phyloP scores from a whole-genome alignment of 2,888 invertebrate genomes.

The Chamaedrilus cognettii region DNA sequence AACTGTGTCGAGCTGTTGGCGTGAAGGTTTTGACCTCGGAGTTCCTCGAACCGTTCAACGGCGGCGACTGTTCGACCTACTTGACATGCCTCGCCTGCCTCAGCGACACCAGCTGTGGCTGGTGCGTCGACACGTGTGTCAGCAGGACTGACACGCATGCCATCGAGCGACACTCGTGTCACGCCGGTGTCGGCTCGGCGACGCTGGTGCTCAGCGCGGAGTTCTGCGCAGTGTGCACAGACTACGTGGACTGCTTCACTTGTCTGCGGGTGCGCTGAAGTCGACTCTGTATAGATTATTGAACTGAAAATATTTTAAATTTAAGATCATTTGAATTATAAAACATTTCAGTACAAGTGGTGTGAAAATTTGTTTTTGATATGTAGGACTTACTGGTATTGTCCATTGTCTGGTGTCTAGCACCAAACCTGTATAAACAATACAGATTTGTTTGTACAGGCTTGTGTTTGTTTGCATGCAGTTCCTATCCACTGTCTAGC shows the following conservation, averaged over 20 bases:
- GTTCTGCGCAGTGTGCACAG: slow-evolving; percentile 84
- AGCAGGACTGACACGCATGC: slow-evolving; percentile 1
- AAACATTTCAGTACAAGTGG: no score
- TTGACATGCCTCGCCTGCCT: slow-evolving; percentile 87
- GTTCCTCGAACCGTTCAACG: slow-evolving; percentile 78
- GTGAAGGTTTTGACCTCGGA: slow-evolving; percentile 48
- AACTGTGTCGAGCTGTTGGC: no score
- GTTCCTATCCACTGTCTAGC: no score
- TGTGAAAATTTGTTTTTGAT: no score
- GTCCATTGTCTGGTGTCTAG: no score
- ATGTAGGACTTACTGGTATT: no score
- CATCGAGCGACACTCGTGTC: slow-evolving; percentile 25
- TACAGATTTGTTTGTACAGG: no score
- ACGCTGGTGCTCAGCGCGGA: slow-evolving; percentile 45
- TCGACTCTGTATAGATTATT: no score
- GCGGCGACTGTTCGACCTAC: slow-evolving; percentile 54
- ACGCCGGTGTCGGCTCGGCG: neutral
- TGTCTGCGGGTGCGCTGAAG: slow-evolving; percentile 20
- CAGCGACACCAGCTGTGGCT: slow-evolving; percentile 86
- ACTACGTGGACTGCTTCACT: slow-evolving; percentile 83
- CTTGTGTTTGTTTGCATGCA: no score
- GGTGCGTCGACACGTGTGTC: slow-evolving; percentile 67
- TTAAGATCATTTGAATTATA: no score
- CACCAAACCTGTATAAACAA: no score
- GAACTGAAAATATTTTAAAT: no score